Evolutionary conservation across 2,113 vertebrate genomes (phyloP), one percentile per base, ranked within the genome.

Genomic region (Gopherus flavomarginatus): DNA sequence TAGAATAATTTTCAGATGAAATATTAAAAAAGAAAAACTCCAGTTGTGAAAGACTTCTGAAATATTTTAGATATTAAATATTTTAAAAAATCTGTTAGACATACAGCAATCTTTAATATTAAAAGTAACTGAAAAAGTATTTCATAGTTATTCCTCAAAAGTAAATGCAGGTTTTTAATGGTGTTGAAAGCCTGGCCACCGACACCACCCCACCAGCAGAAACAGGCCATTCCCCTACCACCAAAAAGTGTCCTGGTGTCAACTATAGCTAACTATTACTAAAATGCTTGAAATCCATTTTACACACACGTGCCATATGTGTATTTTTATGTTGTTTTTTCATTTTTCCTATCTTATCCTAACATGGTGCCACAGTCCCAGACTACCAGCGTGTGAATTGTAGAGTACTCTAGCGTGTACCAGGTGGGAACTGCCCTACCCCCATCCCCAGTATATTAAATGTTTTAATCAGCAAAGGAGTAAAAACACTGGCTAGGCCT

Each of bases 81-180:
- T n/a, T 3, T 77, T 57, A 21, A 57, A 81, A 1, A 31, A 42
- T 11, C 19, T 0, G 31, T 78, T n/a, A 0, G 0, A 42, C 10
- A 42, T 83, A 79, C 12, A 85, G 29, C 8, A 85, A 35, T 69
- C 78, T 12, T 59, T 38, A 53, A 38, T 26, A 5, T 19, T 24
- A 56, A 62, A 42, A 65, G 31, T n/a, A 1, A 26, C 12, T 6
- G 0, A 8, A 85, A 44, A 7, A 31, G n/a, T 10, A 26, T 85
- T 27, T 80, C 17, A 0, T 47, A 12, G 11, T 17, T 69, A 0
- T 6, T 86, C 24, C 44, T 54, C 29, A 1, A 2, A 1, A 69
- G 6, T 53, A 44, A 75, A 12, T 82, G 0, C 4, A 56, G 62
- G 29, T 2, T 19, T 26, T 4, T 82, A 19, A 22, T 0, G 6